Percentiles rank a stretch among this genome's conserved stretches.
phyloP scores from a whole-genome alignment of 1,140 invertebrate species.

The Melitaea cinxia region DNA sequence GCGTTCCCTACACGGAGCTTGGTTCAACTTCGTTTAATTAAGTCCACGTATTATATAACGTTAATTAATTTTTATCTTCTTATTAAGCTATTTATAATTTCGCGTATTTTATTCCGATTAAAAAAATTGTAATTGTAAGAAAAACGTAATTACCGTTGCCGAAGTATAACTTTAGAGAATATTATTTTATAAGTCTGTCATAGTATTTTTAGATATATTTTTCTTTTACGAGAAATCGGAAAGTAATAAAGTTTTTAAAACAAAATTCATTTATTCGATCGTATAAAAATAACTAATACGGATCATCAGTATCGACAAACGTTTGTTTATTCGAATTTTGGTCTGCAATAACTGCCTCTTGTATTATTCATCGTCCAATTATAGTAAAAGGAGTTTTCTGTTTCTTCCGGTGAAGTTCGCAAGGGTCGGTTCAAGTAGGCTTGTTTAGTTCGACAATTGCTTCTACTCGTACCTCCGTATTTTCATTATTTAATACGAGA shows the following conservation, averaged over 20 bases:
- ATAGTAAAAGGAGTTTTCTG: slow-evolving; percentile 76
- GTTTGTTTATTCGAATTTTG: slow-evolving; percentile 68
- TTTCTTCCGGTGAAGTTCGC: slow-evolving; percentile 49
- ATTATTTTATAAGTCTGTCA: no score
- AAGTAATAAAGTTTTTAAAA: not conserved
- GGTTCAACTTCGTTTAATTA: slow-evolving; percentile 16
- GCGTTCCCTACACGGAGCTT: slow-evolving; percentile 18
- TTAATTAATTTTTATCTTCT: no score
- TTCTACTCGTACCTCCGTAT: slow-evolving; percentile 45
- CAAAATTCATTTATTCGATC: slow-evolving; percentile 24
- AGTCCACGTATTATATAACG: no score
- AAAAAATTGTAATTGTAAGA: no score
- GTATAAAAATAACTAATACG: slow-evolving; percentile 25
- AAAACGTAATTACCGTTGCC: no score
- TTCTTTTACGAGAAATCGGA: not conserved
- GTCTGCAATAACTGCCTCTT: slow-evolving; percentile 71
- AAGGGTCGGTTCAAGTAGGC: slow-evolving; percentile 49
- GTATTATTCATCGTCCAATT: slow-evolving; percentile 80
- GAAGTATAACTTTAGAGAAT: no score
- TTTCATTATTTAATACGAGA: slow-evolving; percentile 67
- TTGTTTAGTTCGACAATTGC: slow-evolving; percentile 64
- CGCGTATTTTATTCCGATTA: no score
- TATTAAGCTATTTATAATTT: no score
- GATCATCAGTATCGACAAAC: slow-evolving; percentile 41
- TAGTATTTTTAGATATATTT: not conserved